These are phyloP conservation scores for Erinaceus europaeus DNA, from an alignment of 2,113 vertebrate genomes.

Conservation along the genomic window DNA sequence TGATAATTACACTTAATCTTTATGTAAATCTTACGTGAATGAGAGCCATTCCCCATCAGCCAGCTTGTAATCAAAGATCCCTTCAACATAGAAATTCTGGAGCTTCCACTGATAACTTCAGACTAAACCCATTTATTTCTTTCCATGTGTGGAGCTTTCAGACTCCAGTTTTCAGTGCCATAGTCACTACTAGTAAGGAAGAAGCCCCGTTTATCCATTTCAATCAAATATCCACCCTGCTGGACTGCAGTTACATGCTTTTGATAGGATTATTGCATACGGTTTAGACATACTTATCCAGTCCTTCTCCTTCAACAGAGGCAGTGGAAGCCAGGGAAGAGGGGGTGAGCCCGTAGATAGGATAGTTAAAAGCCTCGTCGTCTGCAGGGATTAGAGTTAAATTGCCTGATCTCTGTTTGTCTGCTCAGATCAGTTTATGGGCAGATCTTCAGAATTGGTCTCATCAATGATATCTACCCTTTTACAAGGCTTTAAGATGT, in stretches of 20 bases:
- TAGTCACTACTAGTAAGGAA: not conserved
- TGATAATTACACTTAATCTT: too few species aligned
- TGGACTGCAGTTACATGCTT: not conserved
- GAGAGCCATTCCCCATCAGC: not conserved
- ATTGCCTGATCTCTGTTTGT: not conserved
- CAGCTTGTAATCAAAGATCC: not conserved
- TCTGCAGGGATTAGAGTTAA: not conserved
- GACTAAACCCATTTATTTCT: not conserved
- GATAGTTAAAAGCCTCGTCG: not conserved
- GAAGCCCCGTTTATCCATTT: not conserved
- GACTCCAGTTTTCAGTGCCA: not conserved
- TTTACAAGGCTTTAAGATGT: not conserved
- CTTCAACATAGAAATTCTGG: conserved; percentile 21
- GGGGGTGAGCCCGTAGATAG: not conserved
- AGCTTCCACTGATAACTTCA: not conserved
- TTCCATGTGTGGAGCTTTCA: not conserved
- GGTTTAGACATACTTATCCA: not conserved
- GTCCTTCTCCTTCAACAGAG: not conserved
- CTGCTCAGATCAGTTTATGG: not conserved
- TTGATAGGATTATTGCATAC: too few species aligned
- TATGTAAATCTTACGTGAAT: too few species aligned
- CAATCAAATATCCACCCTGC: not conserved
- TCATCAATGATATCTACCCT: not conserved
- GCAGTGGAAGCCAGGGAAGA: not conserved
- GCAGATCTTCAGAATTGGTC: not conserved